Evolutionary conservation across 1,140 invertebrate genomes (phyloP).

Genomic region (Lycorma delicatula): DNA sequence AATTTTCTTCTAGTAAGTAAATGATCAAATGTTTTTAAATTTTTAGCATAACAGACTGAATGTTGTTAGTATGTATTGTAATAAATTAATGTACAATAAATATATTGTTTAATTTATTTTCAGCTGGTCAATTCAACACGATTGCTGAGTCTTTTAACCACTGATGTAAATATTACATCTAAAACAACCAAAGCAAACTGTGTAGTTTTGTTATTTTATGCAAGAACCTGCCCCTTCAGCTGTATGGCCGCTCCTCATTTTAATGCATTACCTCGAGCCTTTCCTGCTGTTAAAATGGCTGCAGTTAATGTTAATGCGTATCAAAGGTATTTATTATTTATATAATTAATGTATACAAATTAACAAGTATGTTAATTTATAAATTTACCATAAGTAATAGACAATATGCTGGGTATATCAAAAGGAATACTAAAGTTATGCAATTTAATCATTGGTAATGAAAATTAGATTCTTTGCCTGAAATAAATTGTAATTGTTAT

Average conservation of each 20-base stretch:
- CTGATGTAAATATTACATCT: constrained; percentile 43
- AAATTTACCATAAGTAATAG: too few species aligned
- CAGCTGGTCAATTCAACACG: constrained; percentile 48
- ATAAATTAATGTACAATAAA: neutral
- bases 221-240: constrained; percentile 82
- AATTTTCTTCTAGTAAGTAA: neutral
- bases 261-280: constrained; percentile 77
- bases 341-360: too few species aligned
- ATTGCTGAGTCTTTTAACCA: constrained; percentile 44
- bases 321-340: constrained; percentile 50
- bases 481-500: too few species aligned
- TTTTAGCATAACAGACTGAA: too few species aligned
- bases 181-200: constrained; percentile 54
- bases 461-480: too few species aligned
- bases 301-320: constrained; percentile 84
- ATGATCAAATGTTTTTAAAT: too few species aligned
- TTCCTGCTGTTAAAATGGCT: constrained; percentile 77
- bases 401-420: too few species aligned
- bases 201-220: constrained; percentile 79
- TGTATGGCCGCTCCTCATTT: constrained; percentile 80
- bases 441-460: too few species aligned
- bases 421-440: too few species aligned
- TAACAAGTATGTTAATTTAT: too few species aligned
- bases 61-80: too few species aligned
- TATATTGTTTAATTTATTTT: constrained; percentile 14